Percentiles rank a stretch among this genome's conserved stretches.
Evolutionary conservation across 2,888 invertebrate species (phyloP).

Genomic region (Acanthococcus lagerstroemiae): DNA sequence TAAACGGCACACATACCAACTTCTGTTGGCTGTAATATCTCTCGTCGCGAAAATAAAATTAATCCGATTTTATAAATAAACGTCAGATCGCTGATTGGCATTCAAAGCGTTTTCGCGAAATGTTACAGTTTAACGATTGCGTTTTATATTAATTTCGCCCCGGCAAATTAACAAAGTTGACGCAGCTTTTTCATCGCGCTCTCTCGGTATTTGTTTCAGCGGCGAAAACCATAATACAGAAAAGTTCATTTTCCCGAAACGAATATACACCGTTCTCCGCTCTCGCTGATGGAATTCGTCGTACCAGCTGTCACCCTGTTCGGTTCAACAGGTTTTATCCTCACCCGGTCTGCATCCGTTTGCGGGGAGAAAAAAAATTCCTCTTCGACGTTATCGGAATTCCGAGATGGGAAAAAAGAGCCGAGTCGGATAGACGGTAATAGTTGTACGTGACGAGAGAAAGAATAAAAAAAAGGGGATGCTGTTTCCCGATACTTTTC

Average conservation of each 20-base stretch:
- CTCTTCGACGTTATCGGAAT: slow-evolving; percentile 13
- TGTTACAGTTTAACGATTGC: slow-evolving; percentile 10
- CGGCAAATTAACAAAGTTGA: slow-evolving; percentile 14
- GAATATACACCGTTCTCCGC: not conserved
- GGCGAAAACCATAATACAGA: not conserved
- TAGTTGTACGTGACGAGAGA: slow-evolving; percentile 21
- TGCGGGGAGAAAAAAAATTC: slow-evolving; percentile 12
- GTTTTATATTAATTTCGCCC: slow-evolving; percentile 22
- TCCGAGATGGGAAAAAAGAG: slow-evolving; percentile 5
- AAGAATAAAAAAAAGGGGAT: slow-evolving; percentile 13
- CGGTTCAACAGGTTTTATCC: slow-evolving; percentile 25
- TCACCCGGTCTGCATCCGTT: not conserved
- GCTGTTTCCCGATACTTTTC: slow-evolving; percentile 1
- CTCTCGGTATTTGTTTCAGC: not conserved
- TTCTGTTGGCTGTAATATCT: no score
- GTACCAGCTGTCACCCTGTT: slow-evolving; percentile 24
- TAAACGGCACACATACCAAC: no score
- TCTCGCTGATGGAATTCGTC: slow-evolving; percentile 7
- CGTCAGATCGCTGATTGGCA: slow-evolving; percentile 24
- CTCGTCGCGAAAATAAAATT: slow-evolving; percentile 2
- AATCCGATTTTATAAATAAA: slow-evolving; percentile 19
- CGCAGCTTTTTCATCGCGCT: slow-evolving; percentile 10
- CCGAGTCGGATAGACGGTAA: not conserved
- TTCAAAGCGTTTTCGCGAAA: slow-evolving; percentile 16
- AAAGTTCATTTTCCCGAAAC: slow-evolving; percentile 14